Percentiles rank a stretch among this genome's conserved stretches.
Evolutionary conservation across 2,888 invertebrate genomes (phyloP).

Genomic region (Lottia gigantea): DNA sequence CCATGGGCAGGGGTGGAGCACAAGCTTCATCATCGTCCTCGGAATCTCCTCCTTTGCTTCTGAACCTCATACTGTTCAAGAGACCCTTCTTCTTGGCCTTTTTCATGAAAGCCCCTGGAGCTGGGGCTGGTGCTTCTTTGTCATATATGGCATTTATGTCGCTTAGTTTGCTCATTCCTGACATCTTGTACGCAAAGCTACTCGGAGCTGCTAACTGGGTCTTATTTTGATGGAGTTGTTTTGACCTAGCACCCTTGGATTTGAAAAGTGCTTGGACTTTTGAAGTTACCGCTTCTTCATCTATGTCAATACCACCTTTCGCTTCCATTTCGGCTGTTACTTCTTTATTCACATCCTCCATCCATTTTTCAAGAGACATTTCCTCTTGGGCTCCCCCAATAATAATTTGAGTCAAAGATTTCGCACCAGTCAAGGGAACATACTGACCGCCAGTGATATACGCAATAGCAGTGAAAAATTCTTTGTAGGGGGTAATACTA

Average conservation of each 20-base stretch:
- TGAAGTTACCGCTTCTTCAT: conserved; percentile 37
- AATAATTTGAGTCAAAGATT: conserved; percentile 54
- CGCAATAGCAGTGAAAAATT: conserved; percentile 59
- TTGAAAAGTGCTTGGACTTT: conserved; percentile 34
- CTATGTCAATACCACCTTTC: conserved; percentile 36
- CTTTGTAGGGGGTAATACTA: conserved; percentile 48
- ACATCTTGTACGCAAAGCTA: conserved; percentile 29
- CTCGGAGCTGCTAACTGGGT: conserved; percentile 28
- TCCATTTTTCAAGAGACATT: conserved; percentile 57
- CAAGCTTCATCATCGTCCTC: background rate
- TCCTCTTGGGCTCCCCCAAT: conserved; percentile 62
- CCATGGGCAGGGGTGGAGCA: background rate
- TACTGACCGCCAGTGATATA: conserved; percentile 63
- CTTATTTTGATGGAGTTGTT: conserved; percentile 38
- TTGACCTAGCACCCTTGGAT: conserved; percentile 34
- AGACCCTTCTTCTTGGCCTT: no score
- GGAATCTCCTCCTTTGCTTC: background rate
- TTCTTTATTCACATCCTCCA: conserved; percentile 53
- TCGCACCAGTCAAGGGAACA: conserved; percentile 55
- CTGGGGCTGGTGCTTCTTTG: background rate
- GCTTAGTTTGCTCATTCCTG: conserved; percentile 31
- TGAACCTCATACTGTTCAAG: background rate
- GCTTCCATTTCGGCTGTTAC: conserved; percentile 42
- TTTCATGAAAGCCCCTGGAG: background rate
- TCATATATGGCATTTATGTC: conserved; percentile 33